Conservation (phyloP, 1,140 invertebrate species). For the Nomia melanderi region DNA sequence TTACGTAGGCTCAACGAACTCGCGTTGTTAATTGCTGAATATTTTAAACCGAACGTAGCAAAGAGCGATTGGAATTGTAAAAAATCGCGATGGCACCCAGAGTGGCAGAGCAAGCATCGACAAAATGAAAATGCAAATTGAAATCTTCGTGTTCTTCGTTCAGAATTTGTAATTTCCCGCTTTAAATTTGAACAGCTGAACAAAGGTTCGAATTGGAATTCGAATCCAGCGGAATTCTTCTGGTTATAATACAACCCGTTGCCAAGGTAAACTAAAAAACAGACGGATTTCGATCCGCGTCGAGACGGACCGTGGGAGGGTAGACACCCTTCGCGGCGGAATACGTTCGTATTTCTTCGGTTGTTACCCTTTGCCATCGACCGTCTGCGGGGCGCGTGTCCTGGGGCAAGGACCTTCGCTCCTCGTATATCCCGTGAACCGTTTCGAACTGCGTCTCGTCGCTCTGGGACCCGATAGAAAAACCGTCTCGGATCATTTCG, state of each 20-base stretch:
- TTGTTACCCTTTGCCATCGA: slow-evolving; percentile 77
- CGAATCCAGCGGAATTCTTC: neutral
- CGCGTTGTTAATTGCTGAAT: too few relatives aligned
- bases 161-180: too few relatives aligned
- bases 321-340: slow-evolving; percentile 36
- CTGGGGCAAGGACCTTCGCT: slow-evolving; percentile 76
- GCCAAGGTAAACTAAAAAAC: slow-evolving; percentile 8
- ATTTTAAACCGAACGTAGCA: too few relatives aligned
- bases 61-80: too few relatives aligned
- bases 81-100: too few relatives aligned
- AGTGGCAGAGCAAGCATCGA: too few relatives aligned
- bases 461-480: slow-evolving; percentile 20
- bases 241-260: slow-evolving; percentile 2
- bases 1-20: too few relatives aligned
- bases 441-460: slow-evolving; percentile 26
- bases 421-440: slow-evolving; percentile 48
- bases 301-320: slow-evolving; percentile 27
- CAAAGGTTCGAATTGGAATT: neutral
- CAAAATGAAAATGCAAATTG: too few relatives aligned
- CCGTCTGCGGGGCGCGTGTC: slow-evolving; percentile 72
- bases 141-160: too few relatives aligned
- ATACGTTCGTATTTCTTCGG: slow-evolving; percentile 67
- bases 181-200: too few relatives aligned
- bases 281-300: slow-evolving; percentile 36
- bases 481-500: slow-evolving; percentile 10